Base-by-base conservation (phyloP, 2,797 vertebrate genomes). In the Chelidonichthys spinosus region DNA sequence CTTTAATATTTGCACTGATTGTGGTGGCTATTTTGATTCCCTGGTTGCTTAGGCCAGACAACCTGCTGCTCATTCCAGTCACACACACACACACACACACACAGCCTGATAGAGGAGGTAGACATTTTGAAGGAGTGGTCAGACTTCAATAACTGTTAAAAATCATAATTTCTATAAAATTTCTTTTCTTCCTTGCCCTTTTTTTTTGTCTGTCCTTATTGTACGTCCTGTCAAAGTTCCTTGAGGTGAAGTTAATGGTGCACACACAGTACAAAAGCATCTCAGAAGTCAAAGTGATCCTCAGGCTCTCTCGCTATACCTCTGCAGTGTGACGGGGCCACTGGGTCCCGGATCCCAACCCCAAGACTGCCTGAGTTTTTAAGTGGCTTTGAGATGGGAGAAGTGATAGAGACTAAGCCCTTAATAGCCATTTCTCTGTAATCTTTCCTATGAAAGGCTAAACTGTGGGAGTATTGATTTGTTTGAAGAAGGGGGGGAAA, bases 381-480 rank as follows among this genome's bases (percentile, higher is more conserved):
- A 95, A 95, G 94, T 95, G 94, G 93, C 92, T 95, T 94, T 93
- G 91, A 92, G 94, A 95, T 95, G 91, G 92, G 76, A 94, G 93
- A 90, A 92, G 91, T 92, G 95, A 95, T 95, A 95, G 94, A 87
- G 91, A 77, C 92, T 94, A 95, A 95, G 94, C 93, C 94, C 92
- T 94, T 95, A 95, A 95, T 95, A 95, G 94, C 93, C 90, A 95
- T 95, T 95, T 94, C 94, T 94, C 93, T 95, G 94, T 95, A 95
- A 95, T 95, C 95, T 95, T 95, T 95, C 92, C 92, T 94, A 95
- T 95, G 94, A 95, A 95, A 93, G 93, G 90, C 93, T 95, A 94
- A 95, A 95, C 92, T 95, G 94, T 91, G 87, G 91, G 87, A 73
- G 90, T 95, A 95, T 95, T 95, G 95, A 95, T 95, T 95, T 93